Conservation (phyloP, 2,113 vertebrate species). For the Urocitellus parryii region DNA sequence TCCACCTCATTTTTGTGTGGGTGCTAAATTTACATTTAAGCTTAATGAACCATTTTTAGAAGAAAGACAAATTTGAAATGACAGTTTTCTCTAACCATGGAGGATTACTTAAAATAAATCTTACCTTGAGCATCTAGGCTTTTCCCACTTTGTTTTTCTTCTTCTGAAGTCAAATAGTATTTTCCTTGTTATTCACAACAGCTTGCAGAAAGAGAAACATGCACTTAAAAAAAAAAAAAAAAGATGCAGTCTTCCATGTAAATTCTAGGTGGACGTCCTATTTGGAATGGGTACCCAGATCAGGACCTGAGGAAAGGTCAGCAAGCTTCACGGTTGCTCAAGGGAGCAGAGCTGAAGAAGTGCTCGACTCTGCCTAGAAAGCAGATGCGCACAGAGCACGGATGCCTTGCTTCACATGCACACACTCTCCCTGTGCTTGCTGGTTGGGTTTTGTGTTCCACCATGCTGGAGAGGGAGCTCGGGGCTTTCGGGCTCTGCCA, state of each 20-base stretch:
- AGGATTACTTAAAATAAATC: constrained; percentile 50
- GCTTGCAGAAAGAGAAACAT: background rate
- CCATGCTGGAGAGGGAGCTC: background rate
- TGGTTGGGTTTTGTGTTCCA: background rate
- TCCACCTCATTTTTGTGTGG: background rate
- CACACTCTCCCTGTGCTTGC: background rate
- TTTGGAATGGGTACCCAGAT: background rate
- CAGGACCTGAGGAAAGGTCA: constrained; percentile 4
- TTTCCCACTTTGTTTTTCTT: background rate
- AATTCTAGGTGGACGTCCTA: constrained; percentile 3
- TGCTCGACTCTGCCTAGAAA: background rate
- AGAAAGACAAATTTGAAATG: constrained; percentile 41
- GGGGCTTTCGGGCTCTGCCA: background rate
- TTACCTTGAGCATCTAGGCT: background rate
- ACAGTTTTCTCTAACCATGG: constrained; percentile 9
- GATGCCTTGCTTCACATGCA: background rate
- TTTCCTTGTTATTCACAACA: constrained; percentile 53
- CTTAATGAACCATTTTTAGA: constrained; percentile 47
- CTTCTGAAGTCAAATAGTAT: background rate
- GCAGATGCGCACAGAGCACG: background rate
- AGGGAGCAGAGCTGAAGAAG: background rate
- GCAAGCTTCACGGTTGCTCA: background rate
- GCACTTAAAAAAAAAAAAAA: too few species aligned
- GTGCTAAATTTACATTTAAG: background rate
- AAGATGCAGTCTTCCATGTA: background rate